Evolutionary conservation across 2,113 vertebrate genomes (phyloP), one percentile per base, ranked within the genome.

Genomic region (Girardinichthys multiradiatus): DNA sequence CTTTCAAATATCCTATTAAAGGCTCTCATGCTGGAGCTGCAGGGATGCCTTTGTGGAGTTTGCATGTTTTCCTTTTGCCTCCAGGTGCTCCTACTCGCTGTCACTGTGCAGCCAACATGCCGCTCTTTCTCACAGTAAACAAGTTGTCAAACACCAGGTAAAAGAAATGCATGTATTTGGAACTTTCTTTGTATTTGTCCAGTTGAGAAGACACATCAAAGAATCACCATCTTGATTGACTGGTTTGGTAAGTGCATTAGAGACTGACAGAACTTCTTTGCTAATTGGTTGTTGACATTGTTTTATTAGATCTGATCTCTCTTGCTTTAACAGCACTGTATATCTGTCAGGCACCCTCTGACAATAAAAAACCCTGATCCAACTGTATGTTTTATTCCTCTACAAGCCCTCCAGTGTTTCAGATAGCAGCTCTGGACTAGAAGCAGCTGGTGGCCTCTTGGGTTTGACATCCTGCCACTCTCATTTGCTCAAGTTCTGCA

Each of bases 401-500:
- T 37, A 26, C 15, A 28, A 57, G 26, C 42, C n/a, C 60, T 29
- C n/a, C 60, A 21, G 35, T 39, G 13, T 29, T 29, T 74, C 28
- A 42, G 51, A 66, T 31, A 35, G 3, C 37, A 4, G 14, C 9
- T 24, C 33, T 73, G 51, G 65, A 11, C 33, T 65, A 9, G 1
- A 21, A 65, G 14, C 61, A 57, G 61, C 45, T 28, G 31, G 33
- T 4, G 14, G 27, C 12, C 21, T 31, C 45, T 66, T 13, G 14
- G 28, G 51, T 54, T 48, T n/a, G 3, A 17, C 27, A 0, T 59
- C 27, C 13, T 19, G 59, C 31, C 24, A 26, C 37, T 33, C 1
- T 59, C 24, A 27, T 59, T 74, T 64, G 57, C 54, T 21, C 54
- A 59, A 66, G 24, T 54, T 31, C 51, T 30, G 54, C 28, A 19